phyloP scores from a whole-genome alignment of 2,113 vertebrate genomes.

The Psophia crepitans region DNA sequence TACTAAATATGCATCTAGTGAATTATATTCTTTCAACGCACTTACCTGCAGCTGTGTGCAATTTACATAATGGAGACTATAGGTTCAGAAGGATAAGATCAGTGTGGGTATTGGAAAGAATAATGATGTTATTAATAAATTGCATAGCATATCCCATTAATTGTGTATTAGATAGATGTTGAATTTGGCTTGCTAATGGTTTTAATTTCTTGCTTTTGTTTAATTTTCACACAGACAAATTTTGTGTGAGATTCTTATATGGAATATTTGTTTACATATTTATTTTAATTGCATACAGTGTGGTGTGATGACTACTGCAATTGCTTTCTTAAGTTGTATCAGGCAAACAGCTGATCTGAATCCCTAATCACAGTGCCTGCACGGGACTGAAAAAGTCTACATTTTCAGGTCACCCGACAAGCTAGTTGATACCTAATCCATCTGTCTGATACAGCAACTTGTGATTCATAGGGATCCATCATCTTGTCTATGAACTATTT shows the following conservation, averaged over 20 bases:
- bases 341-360: neutral
- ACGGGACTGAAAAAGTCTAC: neutral
- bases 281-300: neutral
- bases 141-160: neutral
- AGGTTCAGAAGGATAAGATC: neutral
- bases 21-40: neutral
- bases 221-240: neutral
- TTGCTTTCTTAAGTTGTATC: neutral
- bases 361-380: neutral
- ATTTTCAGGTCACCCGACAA: neutral
- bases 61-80: neutral
- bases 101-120: neutral
- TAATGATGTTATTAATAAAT: neutral
- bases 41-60: neutral
- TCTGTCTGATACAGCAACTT: neutral
- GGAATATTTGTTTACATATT: neutral
- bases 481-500: neutral
- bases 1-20: neutral
- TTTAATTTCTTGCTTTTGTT: neutral
- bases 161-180: neutral
- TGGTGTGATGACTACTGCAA: neutral
- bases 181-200: neutral
- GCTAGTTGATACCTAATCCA: neutral
- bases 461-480: neutral
- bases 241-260: neutral